Conservation (phyloP, 1,140 invertebrate species). For the Drosophila equinoxialis region DNA sequence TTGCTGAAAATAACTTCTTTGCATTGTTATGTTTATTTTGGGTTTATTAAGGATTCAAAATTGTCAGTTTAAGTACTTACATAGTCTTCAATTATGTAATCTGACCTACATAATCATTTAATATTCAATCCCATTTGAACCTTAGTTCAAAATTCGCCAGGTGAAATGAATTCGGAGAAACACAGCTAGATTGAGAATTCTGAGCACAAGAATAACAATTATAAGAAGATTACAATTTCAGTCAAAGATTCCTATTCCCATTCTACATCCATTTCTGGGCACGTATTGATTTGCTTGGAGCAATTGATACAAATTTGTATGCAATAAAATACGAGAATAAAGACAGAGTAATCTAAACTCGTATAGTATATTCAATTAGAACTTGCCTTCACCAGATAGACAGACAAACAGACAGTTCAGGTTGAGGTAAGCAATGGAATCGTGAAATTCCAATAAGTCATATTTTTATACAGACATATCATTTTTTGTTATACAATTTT, state of each 20-base stretch:
- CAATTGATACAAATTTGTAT: constrained; percentile 37
- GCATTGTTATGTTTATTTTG: too few species aligned
- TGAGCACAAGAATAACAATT: constrained; percentile 12
- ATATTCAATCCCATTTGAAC: not conserved
- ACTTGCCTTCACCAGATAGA: not conserved
- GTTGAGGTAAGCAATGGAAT: constrained; percentile 4
- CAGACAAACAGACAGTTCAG: not conserved
- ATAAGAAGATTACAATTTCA: constrained; percentile 38
- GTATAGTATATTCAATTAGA: constrained; percentile 60
- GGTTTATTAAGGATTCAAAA: too few species aligned
- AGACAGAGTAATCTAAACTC: constrained; percentile 24
- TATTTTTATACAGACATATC: constrained; percentile 49
- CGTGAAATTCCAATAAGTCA: constrained; percentile 58
- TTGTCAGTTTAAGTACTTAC: too few species aligned
- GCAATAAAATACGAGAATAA: constrained; percentile 16
- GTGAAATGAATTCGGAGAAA: not conserved
- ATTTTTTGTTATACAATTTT: constrained; percentile 42
- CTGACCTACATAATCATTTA: not conserved
- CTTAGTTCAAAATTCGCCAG: constrained; percentile 6
- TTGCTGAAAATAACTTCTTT: too few species aligned
- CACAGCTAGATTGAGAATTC: constrained; percentile 22
- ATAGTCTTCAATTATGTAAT: too few species aligned
- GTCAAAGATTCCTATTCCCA: too few species aligned
- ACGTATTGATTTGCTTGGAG: too few species aligned
- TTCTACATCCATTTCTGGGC: too few species aligned